Conservation (phyloP, 2,113 vertebrate species). For the Gallinago undulata region DNA sequence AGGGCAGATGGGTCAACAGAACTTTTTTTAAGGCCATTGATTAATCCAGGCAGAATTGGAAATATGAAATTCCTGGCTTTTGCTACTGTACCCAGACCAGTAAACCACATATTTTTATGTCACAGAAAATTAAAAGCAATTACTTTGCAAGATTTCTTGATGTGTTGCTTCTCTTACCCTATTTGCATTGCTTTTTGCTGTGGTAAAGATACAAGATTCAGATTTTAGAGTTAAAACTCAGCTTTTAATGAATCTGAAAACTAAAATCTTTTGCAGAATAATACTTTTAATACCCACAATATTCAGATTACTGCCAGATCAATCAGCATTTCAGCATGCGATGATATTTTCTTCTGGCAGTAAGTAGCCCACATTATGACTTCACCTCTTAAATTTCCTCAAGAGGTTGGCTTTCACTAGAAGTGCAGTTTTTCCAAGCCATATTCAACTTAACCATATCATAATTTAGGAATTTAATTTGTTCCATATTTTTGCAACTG, state of each 20-base stretch:
- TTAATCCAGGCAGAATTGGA: not conserved
- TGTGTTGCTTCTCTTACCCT: not conserved
- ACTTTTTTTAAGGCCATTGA: not conserved
- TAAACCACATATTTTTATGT: not conserved
- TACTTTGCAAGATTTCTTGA: not conserved
- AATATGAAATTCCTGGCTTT: not conserved
- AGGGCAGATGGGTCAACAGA: not conserved
- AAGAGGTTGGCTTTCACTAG: slow-evolving; percentile 31
- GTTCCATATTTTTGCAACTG: slow-evolving; percentile 15
- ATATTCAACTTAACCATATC: slow-evolving; percentile 1
- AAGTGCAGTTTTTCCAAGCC: slow-evolving; percentile 32
- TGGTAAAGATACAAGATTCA: not conserved
- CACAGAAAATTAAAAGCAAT: not conserved
- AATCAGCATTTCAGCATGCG: not conserved
- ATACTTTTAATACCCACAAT: not conserved
- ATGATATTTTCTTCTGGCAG: slow-evolving; percentile 10
- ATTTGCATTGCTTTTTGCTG: not conserved
- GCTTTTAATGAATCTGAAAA: not conserved
- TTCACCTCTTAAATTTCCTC: slow-evolving; percentile 50
- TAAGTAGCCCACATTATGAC: slow-evolving; percentile 25
- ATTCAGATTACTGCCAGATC: slow-evolving; percentile 10
- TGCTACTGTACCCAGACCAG: not conserved
- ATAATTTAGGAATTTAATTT: slow-evolving; percentile 47
- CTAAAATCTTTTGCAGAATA: not conserved
- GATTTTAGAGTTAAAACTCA: not conserved